Evolutionary conservation across 1,140 invertebrate species (phyloP).

Genomic region (Drosophila azteca): DNA sequence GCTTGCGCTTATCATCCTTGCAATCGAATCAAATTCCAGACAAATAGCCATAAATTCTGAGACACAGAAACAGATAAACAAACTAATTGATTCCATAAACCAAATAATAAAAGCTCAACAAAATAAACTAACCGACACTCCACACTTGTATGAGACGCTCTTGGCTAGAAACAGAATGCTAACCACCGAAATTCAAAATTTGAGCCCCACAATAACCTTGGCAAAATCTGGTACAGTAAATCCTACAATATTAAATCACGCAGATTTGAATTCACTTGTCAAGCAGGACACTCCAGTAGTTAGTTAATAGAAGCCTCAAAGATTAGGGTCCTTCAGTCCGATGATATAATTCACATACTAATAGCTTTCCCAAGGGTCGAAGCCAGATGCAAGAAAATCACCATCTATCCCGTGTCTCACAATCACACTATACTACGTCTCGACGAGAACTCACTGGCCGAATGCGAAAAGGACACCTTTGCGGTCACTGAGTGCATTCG

Average conservation of each 20-base stretch:
- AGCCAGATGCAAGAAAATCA: constrained; percentile 30
- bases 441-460: constrained; percentile 26
- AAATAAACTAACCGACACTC: background rate
- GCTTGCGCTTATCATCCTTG: too few relatives aligned
- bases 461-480: constrained; percentile 22
- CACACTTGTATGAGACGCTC: background rate
- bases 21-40: background rate
- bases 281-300: constrained; percentile 14
- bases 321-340: constrained; percentile 26
- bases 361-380: constrained; percentile 30
- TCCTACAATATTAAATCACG: background rate
- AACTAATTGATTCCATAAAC: background rate
- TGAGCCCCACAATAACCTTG: too few relatives aligned
- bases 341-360: constrained; percentile 22
- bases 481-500: constrained; percentile 28
- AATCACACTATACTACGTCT: constrained; percentile 24
- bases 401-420: constrained; percentile 19
- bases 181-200: too few relatives aligned
- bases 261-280: constrained; percentile 16
- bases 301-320: constrained; percentile 23
- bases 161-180: too few relatives aligned
- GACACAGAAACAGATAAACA: constrained; percentile 4
- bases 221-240: too few relatives aligned
- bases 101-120: background rate
- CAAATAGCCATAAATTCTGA: constrained; percentile 1